Base-by-base conservation (phyloP, 2,888 invertebrate species). In the Polyommatus icarus region DNA sequence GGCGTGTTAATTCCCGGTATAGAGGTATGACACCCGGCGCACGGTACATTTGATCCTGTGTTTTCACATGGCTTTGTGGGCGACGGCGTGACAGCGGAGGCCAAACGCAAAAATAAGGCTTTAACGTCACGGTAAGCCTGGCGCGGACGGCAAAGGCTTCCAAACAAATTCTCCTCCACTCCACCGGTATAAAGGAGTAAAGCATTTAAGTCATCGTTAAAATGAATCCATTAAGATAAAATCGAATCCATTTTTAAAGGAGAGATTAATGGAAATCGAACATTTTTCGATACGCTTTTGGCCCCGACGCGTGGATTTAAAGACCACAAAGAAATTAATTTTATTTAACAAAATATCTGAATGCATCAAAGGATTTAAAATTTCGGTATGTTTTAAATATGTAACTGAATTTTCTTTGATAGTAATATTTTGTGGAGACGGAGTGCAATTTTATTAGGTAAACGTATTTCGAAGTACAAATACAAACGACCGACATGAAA, bases 111-210 rank as follows among this genome's bases (percentile, higher is more conserved):
- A 94, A 93, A 93, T 93, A 92, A 92, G 92, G 93, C 93, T 92
- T 93, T 93, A 90, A 91, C 92, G 93, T 93, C 93, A 93, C 87
- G 87, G 91, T 93, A 93, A 94, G 92, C 93, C 92, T 93, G 93
- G 90, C 87, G 90, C 86, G 91, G 93, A 93, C 93, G 91, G 91
- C 92, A 93, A 93, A 93, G 93, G 92, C 91, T 90, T 87, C 88
- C 89, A 86, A 89, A 91, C 92, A 90, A 92, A 93, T 92, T 92
- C 91, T 85, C 87, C 89, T 91, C 91, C 91, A 92, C 92, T 91
- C 90, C 87, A 87, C 87, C 84, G 87, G 86, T 54, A 73, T 73
- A 73, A 73, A 73, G 73, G 73, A 54, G 75, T 75, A 75, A 75
- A 75, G 75, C 75, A 54, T 75, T 75, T 32, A 15, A 54, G 54